A percentile compares a stretch with the other conserved stretches of the same genome.
Conservation (phyloP, 2,113 vertebrate species). For the Platichthys stellatus region DNA sequence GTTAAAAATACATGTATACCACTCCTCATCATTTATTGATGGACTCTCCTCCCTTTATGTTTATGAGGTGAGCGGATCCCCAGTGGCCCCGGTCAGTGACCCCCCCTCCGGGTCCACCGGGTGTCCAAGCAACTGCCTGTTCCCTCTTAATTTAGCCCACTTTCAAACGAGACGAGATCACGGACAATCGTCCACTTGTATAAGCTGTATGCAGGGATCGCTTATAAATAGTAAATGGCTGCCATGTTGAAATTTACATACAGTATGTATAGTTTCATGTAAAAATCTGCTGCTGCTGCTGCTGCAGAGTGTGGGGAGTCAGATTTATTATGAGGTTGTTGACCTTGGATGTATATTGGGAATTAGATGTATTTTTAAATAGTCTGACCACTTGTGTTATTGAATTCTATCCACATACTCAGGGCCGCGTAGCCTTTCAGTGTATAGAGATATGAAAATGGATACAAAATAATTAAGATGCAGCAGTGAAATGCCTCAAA, state of each 20-base stretch:
- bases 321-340: slow-evolving; percentile 16
- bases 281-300: neutral
- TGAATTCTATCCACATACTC: slow-evolving; percentile 11
- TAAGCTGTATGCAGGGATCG: slow-evolving; percentile 44
- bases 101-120: slow-evolving; percentile 58
- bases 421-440: neutral
- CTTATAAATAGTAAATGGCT: slow-evolving; percentile 51
- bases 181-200: slow-evolving; percentile 45
- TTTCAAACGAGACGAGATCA: slow-evolving; percentile 70
- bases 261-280: slow-evolving; percentile 1
- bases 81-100: slow-evolving; percentile 73
- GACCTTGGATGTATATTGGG: slow-evolving; percentile 22
- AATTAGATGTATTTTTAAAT: slow-evolving; percentile 36
- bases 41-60: slow-evolving; percentile 82
- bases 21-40: slow-evolving; percentile 86
- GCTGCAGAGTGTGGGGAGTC: slow-evolving; percentile 10
- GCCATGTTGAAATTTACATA: slow-evolving; percentile 5
- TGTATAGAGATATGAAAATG: slow-evolving; percentile 5
- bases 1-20: slow-evolving; percentile 88
- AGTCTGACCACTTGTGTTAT: neutral
- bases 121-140: slow-evolving; percentile 77
- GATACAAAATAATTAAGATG: slow-evolving; percentile 12
- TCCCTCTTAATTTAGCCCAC: slow-evolving; percentile 75
- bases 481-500: too few relatives aligned
- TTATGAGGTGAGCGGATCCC: slow-evolving; percentile 80